Base-by-base conservation (phyloP, 2,888 invertebrate species). In the Leptopilina drosophilae region DNA sequence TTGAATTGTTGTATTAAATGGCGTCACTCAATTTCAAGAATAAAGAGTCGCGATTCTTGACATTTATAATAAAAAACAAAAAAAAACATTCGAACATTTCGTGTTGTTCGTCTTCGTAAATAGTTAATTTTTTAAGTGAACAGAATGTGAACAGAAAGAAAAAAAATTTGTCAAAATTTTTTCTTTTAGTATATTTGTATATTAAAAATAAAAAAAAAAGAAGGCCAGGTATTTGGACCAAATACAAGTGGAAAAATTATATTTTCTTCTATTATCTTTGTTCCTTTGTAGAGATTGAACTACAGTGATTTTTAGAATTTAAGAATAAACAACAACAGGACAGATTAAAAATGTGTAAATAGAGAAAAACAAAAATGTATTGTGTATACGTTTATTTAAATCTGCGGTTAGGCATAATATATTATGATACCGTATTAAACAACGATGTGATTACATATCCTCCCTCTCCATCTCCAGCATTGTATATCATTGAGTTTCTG, bases 401-500 rank as follows among this genome's bases (percentile, higher is more conserved):
- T 76, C 75, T 75, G 80, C 83, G 81, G 78, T 79, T 82, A 80
- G 79, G 81, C 81, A 87, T 84, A 85, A 85, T 86, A 82, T 84
- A 84, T 20, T 81, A 82, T 79, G 75, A 84, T 80, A 65, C 65
- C 75, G 79, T 73, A 83, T 84, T 83, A 83, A 86, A 82, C 87
- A 88, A 87, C 86, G 84, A 89, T 84, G 89, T 90, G 90, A 89
- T 90, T 89, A 88, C 89, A 89, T 86, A 86, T 87, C 12, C 49
- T 49, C 49, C 49, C 42, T 42, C 42, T 42, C 42, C 42, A 42
- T 42, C 42, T 8, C 42, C 86, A 82, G 82, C 84, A 88, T 80
- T 82, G 84, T 86, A 84, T 85, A 82, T 82, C 81, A 77, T 73
- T 56, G 26, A 53, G 33, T 73, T 56, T 73, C 67, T 67, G 83